Evolutionary conservation across 2,113 vertebrate genomes (phyloP).

Genomic region (Pseudolaguvia tuberculata): DNA sequence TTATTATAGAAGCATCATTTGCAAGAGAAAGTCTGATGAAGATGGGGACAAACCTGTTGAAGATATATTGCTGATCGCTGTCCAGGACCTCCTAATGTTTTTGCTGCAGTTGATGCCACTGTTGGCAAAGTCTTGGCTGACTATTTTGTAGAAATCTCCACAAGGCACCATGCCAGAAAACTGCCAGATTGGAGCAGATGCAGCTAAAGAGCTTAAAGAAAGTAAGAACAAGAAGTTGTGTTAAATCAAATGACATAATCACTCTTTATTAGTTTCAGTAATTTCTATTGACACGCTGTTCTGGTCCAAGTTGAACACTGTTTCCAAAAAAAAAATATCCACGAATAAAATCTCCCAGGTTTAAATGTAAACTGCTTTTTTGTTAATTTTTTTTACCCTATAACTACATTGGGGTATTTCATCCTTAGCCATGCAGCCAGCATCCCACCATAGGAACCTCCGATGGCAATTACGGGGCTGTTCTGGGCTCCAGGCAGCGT

Average conservation of each 20-base stretch:
- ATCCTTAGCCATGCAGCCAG: constrained; percentile 94
- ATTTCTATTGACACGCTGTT: neutral
- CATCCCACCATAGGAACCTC: constrained; percentile 94
- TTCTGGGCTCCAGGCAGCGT: constrained; percentile 64
- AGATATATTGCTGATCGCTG: constrained; percentile 73
- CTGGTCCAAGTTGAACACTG: neutral
- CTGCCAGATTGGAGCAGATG: constrained; percentile 94
- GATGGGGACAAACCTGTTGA: constrained; percentile 67
- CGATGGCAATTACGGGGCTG: constrained; percentile 86
- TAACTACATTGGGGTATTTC: constrained; percentile 88
- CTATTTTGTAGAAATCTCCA: constrained; percentile 77
- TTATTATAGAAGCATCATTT: neutral
- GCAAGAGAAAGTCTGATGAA: neutral
- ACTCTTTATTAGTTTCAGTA: neutral
- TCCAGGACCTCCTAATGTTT: constrained; percentile 84
- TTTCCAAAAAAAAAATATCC: no score
- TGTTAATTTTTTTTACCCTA: constrained; percentile 70
- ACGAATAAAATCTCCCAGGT: neutral
- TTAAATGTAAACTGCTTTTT: neutral
- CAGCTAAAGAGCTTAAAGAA: constrained; percentile 81
- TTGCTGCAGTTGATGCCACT: constrained; percentile 75
- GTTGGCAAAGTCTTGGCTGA: constrained; percentile 81
- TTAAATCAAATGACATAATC: neutral
- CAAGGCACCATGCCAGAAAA: constrained; percentile 83
- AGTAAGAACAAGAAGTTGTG: neutral